These are phyloP conservation scores for Macaria liturata DNA, from an alignment of 2,888 invertebrate species.

Conservation along the genomic window DNA sequence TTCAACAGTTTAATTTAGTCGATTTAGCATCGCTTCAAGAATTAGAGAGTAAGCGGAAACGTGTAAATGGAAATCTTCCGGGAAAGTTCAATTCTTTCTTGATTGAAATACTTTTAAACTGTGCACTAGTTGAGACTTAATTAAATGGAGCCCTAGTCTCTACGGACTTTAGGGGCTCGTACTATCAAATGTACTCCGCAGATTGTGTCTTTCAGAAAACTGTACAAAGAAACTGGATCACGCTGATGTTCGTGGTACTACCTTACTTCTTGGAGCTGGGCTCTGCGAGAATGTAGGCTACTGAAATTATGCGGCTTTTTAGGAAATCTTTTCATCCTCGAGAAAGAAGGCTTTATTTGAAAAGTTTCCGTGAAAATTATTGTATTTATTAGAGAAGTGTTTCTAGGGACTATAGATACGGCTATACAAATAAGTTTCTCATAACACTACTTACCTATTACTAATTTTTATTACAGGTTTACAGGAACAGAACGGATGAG, in stretches of 20 bases:
- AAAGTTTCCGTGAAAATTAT: too few species aligned
- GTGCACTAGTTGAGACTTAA: constrained; percentile 24
- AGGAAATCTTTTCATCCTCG: too few species aligned
- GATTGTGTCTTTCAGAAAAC: too few species aligned
- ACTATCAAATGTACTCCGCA: constrained; percentile 9
- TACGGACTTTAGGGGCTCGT: constrained; percentile 20
- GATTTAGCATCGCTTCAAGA: constrained; percentile 7
- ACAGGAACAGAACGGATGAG: too few species aligned
- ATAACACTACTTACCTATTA: too few species aligned
- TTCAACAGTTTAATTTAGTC: constrained; percentile 14
- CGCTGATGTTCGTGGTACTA: too few species aligned
- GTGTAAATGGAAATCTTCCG: constrained; percentile 20
- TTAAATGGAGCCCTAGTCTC: constrained; percentile 21
- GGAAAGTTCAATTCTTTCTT: constrained; percentile 23
- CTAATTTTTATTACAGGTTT: too few species aligned
- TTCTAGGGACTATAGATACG: too few species aligned
- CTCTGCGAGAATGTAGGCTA: background rate
- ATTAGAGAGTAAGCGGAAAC: constrained; percentile 19
- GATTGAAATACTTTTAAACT: constrained; percentile 28
- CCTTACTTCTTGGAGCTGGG: constrained; percentile 18
- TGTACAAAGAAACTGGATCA: too few species aligned
- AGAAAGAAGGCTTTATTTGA: too few species aligned
- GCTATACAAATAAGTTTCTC: too few species aligned
- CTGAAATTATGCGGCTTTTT: background rate
- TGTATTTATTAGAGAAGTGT: too few species aligned